Evolutionary conservation across 2,797 vertebrate genomes (phyloP), one percentile per base, ranked within the genome.

Genomic region (Chaetophractus vellerosus): DNA sequence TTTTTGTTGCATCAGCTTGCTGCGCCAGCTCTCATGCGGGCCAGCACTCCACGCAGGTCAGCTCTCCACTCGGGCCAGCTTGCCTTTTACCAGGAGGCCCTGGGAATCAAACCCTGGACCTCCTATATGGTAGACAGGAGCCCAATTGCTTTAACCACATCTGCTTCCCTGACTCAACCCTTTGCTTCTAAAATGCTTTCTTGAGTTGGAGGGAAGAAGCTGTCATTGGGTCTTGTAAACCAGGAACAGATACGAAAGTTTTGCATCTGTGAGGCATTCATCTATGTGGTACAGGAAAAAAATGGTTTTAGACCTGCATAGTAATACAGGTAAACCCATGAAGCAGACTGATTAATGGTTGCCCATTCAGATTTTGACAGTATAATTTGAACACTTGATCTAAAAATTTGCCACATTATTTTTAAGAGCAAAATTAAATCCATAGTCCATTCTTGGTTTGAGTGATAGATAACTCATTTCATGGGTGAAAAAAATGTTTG

Each of bases 351-450:
- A 89, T 4, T n/a, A 69, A 23, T 12, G 59, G 33, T 16, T 3
- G 28, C 45, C 38, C 16, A 8, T 81, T 90, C 28, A 12, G n/a
- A 78, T 59, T 66, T 82, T 52, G 31, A 91, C 75, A 33, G 12
- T 94, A 23, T 21, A 18, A 18, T 21, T 18, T 76, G 33, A 84
- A 78, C 23, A 78, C 15, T 11, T 1, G 48, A 84, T 6, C 89
- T 19, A 94, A 89, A 91, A 76, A 23, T 10, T 82, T 79, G 18
- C 5, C 18, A 19, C 28, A 28, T 64, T 74, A 45, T 78, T 93
- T 95, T 74, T 50, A 72, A 90, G 41, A 88, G 63, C 59, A 94
- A 91, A 84, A 86, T 84, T 31, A 48, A 82, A 79, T 87, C 38
- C 36, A 36, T 59, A 38, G 18, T 63, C 11, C 21, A 81, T 90